A percentile compares a stretch with the other conserved stretches of the same genome.
Conservation (phyloP, 1,140 invertebrate genomes). For the Lysiphlebus fabarum region DNA sequence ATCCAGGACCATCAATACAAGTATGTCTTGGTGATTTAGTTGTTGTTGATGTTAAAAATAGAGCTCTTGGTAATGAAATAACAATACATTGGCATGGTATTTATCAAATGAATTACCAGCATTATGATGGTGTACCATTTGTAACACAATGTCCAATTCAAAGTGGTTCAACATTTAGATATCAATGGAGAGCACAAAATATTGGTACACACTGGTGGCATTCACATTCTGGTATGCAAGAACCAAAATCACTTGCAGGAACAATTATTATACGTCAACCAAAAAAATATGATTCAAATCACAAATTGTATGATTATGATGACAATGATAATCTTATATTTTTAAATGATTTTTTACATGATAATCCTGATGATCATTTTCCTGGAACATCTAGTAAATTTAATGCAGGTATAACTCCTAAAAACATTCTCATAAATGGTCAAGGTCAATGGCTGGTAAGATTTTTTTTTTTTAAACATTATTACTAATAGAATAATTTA, state of each 20-base stretch:
- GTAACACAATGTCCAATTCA: conserved; percentile 88
- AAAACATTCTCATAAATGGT: conserved; percentile 25
- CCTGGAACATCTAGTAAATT: conserved; percentile 56
- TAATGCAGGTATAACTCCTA: conserved; percentile 53
- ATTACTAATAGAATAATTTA: no score
- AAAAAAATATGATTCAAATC: conserved; percentile 69
- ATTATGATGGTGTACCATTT: conserved; percentile 87
- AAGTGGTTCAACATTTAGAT: conserved; percentile 79
- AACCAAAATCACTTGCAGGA: conserved; percentile 62
- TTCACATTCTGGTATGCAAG: conserved; percentile 68
- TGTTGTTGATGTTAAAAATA: conserved; percentile 80
- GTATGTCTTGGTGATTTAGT: conserved; percentile 83
- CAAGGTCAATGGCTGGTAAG: conserved; percentile 21
- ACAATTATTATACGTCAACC: conserved; percentile 76
- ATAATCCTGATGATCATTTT: conserved; percentile 72
- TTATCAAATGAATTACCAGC: conserved; percentile 75
- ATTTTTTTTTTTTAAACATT: not conserved
- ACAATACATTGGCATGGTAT: conserved; percentile 89
- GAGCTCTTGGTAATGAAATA: conserved; percentile 73
- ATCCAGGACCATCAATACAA: conserved; percentile 82
- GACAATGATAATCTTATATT: conserved; percentile 75
- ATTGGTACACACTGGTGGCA: conserved; percentile 86
- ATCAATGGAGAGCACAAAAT: conserved; percentile 70
- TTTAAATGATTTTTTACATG: conserved; percentile 81
- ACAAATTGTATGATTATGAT: conserved; percentile 76